phyloP scores from a whole-genome alignment of 2,113 vertebrate species.

The Egretta garzetta region DNA sequence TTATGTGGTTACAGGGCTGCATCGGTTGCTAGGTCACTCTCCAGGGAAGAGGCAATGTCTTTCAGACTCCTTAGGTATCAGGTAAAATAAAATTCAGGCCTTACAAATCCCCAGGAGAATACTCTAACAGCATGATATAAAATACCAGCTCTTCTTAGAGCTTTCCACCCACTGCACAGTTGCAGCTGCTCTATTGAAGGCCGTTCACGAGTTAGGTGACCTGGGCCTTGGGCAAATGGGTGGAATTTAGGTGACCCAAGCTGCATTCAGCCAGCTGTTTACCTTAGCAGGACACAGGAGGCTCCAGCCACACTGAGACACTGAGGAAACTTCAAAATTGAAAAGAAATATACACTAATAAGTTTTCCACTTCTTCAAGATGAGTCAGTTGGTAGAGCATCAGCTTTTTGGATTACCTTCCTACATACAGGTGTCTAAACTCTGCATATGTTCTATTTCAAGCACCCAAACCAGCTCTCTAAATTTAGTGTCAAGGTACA shows the following conservation, averaged over 20 bases:
- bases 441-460: background rate
- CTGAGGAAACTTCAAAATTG: background rate
- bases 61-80: background rate
- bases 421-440: background rate
- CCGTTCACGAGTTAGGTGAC: background rate
- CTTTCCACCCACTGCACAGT: fast-evolving
- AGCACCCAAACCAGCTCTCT: background rate
- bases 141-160: background rate
- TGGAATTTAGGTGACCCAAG: background rate
- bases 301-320: background rate
- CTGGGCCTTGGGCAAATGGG: background rate
- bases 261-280: background rate
- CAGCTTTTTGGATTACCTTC: background rate
- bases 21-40: background rate
- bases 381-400: background rate
- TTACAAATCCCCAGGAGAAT: background rate
- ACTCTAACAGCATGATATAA: background rate
- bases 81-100: background rate
- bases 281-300: background rate
- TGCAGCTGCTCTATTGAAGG: background rate
- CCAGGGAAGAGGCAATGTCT: background rate
- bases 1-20: background rate
- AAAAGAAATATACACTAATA: background rate
- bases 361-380: background rate
- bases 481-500: background rate